These are phyloP conservation scores for Apoda limacodes DNA, from an alignment of 2,888 invertebrate genomes.

Conservation along the genomic window DNA sequence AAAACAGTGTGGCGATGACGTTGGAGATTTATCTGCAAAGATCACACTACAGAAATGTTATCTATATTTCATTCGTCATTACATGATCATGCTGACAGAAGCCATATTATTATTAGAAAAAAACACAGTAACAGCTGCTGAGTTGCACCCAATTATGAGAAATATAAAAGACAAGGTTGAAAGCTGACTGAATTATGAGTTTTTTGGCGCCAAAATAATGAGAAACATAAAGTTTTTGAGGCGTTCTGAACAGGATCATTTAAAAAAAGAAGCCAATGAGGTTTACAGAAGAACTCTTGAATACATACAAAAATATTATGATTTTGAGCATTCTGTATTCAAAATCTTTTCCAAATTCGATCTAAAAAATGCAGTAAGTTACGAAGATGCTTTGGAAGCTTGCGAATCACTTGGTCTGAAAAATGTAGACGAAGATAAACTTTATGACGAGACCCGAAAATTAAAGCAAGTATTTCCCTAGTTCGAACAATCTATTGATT, in stretches of 20 bases:
- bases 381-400: slow-evolving; percentile 8
- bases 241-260: slow-evolving; percentile 2
- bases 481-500: too few relatives aligned
- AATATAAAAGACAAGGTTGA: slow-evolving; percentile 1
- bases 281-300: slow-evolving; percentile 4
- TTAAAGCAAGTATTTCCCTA: too few relatives aligned
- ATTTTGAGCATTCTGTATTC: slow-evolving; percentile 4
- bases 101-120: slow-evolving; percentile 5
- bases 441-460: too few relatives aligned
- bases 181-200: slow-evolving; percentile 1
- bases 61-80: slow-evolving; percentile 5
- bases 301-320: slow-evolving; percentile 3
- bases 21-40: slow-evolving; percentile 3
- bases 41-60: slow-evolving; percentile 2
- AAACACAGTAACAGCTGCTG: slow-evolving; percentile 1
- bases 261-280: slow-evolving; percentile 1
- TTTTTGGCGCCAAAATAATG: slow-evolving; percentile 2
- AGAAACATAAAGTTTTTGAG: too few relatives aligned
- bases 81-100: slow-evolving; percentile 2
- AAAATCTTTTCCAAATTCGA: slow-evolving; percentile 8
- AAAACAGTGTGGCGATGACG: slow-evolving; percentile 2
- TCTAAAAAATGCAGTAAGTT: slow-evolving; percentile 9
- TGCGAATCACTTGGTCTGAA: too few relatives aligned
- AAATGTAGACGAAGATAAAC: too few relatives aligned
- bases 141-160: slow-evolving; percentile 1